Conservation (phyloP, 2,888 invertebrate species). For the Nomada fucata region DNA sequence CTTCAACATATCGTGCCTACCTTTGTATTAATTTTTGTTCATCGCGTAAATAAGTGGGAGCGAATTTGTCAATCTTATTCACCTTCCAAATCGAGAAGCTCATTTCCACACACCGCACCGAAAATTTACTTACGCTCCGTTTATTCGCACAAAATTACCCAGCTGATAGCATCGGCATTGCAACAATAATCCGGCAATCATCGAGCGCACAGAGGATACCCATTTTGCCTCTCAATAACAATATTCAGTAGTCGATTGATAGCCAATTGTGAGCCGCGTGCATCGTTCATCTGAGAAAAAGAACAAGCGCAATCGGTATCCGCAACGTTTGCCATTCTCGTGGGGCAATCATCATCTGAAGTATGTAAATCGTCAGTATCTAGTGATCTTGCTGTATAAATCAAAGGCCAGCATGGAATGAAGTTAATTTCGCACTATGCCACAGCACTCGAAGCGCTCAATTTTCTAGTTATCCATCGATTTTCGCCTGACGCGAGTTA, state of each 20-base stretch:
- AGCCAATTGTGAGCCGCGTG: neutral
- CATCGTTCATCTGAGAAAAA: neutral
- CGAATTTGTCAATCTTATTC: too few relatives aligned
- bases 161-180: neutral
- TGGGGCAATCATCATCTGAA: constrained; percentile 17
- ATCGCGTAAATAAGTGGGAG: too few relatives aligned
- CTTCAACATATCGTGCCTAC: too few relatives aligned
- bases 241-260: constrained; percentile 8
- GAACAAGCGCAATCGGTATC: neutral
- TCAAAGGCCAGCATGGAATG: constrained; percentile 25
- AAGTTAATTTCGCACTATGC: constrained; percentile 33
- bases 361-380: constrained; percentile 41
- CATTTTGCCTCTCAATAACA: constrained; percentile 1
- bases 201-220: neutral
- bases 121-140: neutral
- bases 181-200: neutral
- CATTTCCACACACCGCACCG: neutral
- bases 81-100: neutral
- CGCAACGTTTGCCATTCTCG: constrained; percentile 1
- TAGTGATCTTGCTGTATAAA: constrained; percentile 35
- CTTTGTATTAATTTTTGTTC: too few relatives aligned
- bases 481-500: constrained; percentile 26
- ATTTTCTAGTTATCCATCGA: constrained; percentile 39
- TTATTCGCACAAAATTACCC: neutral
- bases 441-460: constrained; percentile 23